Conservation (phyloP, 2,113 vertebrate genomes). For the Aramus guarauna region DNA sequence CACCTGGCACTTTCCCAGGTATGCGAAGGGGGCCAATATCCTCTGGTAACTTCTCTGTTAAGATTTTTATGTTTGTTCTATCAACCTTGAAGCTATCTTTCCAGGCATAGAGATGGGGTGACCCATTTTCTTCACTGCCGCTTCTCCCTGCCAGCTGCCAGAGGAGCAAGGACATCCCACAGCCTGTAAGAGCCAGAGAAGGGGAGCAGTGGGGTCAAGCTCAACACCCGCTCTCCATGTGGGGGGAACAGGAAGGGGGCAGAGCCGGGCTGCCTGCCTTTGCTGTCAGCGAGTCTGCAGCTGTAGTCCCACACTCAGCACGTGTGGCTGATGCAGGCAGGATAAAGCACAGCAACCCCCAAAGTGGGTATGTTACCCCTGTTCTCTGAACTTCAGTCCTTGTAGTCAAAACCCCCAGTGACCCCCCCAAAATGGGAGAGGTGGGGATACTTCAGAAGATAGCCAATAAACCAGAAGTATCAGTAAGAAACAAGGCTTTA, state of each 20-base stretch:
- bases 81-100: not conserved
- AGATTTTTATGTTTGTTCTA: not conserved
- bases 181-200: not conserved
- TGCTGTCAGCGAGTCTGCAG: not conserved
- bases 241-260: rapidly evolving
- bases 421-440: not conserved
- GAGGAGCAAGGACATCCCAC: not conserved
- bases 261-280: not conserved
- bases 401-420: not conserved
- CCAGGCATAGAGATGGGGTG: rapidly evolving
- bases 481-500: not conserved
- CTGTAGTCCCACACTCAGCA: not conserved
- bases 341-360: not conserved
- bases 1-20: not conserved
- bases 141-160: not conserved
- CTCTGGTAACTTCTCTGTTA: not conserved
- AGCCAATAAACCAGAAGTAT: not conserved
- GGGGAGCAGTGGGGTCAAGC: not conserved
- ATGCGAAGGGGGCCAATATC: rapidly evolving
- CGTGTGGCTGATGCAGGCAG: rapidly evolving
- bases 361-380: rapidly evolving
- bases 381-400: not conserved
- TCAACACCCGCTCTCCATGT: rapidly evolving
- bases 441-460: not conserved
- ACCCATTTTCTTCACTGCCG: rapidly evolving